Percentiles rank a stretch among this genome's conserved stretches.
phyloP scores from a whole-genome alignment of 2,888 invertebrate genomes.

The Meiosimyza platycephala region DNA sequence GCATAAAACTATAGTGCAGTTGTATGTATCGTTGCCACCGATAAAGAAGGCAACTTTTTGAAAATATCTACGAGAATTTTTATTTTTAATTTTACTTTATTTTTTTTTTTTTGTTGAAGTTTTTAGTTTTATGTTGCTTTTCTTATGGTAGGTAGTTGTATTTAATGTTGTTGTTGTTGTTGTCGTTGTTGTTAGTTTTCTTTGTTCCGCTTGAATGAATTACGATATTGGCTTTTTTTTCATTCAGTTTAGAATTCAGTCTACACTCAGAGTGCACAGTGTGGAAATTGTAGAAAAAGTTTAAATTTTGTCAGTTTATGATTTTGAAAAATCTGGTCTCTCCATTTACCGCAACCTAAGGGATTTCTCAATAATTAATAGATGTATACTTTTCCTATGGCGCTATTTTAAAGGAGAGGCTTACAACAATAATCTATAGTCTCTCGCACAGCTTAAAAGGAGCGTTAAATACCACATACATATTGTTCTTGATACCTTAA shows the following conservation, averaged over 20 bases:
- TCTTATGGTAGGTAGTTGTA: constrained; percentile 20
- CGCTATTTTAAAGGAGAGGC: no score
- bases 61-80: background rate
- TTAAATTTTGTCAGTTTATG: no score
- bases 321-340: no score
- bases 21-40: background rate
- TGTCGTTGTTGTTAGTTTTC: constrained; percentile 15
- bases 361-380: no score
- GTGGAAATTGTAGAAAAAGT: background rate
- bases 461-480: no score
- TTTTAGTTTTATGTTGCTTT: constrained; percentile 19
- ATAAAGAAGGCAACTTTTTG: constrained; percentile 7
- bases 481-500: no score
- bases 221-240: constrained; percentile 28
- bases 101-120: constrained; percentile 9
- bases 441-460: no score
- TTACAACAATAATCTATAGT: no score
- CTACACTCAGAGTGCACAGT: background rate
- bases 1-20: background rate
- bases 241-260: background rate
- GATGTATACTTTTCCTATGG: no score
- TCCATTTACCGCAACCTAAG: no score
- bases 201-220: constrained; percentile 33
- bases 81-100: no score
- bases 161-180: constrained; percentile 19